Percentiles rank a stretch among this genome's conserved stretches.
These are phyloP conservation scores for Philhelius pedissequus DNA, from an alignment of 2,888 invertebrate species.

Conservation along the genomic window DNA sequence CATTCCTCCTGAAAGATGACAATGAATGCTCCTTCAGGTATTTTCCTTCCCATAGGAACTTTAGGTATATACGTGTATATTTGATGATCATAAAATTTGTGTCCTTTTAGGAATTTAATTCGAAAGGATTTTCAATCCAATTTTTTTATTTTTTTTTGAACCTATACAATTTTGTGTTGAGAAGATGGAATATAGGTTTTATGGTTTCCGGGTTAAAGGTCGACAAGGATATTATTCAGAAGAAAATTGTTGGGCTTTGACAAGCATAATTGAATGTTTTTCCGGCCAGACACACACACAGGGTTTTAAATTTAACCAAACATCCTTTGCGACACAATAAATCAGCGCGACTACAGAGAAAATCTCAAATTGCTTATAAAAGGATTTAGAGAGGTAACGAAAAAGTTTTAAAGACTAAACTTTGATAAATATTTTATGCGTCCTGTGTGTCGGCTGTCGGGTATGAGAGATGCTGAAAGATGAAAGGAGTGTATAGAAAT, in stretches of 20 bases:
- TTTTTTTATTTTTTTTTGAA: background rate
- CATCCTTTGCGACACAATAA: constrained; percentile 53
- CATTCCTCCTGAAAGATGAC: constrained; percentile 5
- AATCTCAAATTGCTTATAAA: constrained; percentile 50
- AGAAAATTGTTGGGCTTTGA: constrained; percentile 18
- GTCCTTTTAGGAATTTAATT: constrained; percentile 48
- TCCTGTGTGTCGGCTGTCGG: background rate
- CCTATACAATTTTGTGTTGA: background rate
- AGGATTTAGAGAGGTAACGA: constrained; percentile 23
- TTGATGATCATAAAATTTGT: constrained; percentile 50
- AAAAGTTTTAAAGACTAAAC: constrained; percentile 25
- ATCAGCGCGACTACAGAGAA: constrained; percentile 30
- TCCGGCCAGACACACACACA: background rate
- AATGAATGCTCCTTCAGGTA: constrained; percentile 32
- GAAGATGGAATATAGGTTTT: constrained; percentile 36
- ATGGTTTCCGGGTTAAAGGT: constrained; percentile 62
- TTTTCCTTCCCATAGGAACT: background rate
- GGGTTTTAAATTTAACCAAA: constrained; percentile 28
- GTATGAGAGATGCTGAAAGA: background rate
- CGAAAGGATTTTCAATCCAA: constrained; percentile 1
- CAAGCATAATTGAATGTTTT: constrained; percentile 56
- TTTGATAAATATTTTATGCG: constrained; percentile 12
- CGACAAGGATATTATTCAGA: constrained; percentile 41
- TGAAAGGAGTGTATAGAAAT: background rate
- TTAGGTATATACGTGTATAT: no score